Base-by-base conservation (phyloP, 2,888 invertebrate genomes). In the Nephrotoma guestfalica region DNA sequence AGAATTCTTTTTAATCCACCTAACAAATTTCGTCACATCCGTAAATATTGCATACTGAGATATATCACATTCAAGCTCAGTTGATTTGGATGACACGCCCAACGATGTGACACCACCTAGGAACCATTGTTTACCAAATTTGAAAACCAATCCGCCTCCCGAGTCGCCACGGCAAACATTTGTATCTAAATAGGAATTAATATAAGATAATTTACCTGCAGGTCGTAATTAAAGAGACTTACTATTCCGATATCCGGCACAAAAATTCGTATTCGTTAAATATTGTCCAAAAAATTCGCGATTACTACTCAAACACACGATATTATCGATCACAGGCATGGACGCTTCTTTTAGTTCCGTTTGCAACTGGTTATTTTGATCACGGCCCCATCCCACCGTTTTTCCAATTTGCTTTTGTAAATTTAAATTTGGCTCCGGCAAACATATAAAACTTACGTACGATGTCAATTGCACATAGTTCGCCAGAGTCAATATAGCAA, bases 101-200 rank as follows among this genome's bases (percentile, higher is more conserved):
- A 88, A 42, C 11, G 88, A 88, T 18, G 88, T 88, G 42, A 88
- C 87, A 45, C 88, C 88, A 40, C 88, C 86, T 15, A 88, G n/a
- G 57, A 86, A 86, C 47, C 85, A 88, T 15, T 51, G 45, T 18
- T 45, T 42, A 83, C 86, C 43, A 11, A 45, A 11, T 86, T 87
- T 86, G 4, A 93, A 89, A 18, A 90, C 88, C 88, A 92, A 91
- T 0, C 92, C 93, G 83, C 93, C 92, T 0, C 93, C 93, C 86
- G 93, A 93, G 88, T 93, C 93, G 0, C 93, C 93, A 83, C 93
- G 93, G 88, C 93, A 93, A 6, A 92, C 92, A 87, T 92, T 93
- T 4, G 91, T 92, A 41, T 85, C 85, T 85, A 18, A 11, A 6
- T 41, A 41, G 9, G 11, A 41, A 11, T 84, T 41, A 41, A 41